A percentile compares a stretch with the other conserved stretches of the same genome.
Evolutionary conservation across 2,797 vertebrate species (phyloP).

Genomic region (Enteromius viviparus): DNA sequence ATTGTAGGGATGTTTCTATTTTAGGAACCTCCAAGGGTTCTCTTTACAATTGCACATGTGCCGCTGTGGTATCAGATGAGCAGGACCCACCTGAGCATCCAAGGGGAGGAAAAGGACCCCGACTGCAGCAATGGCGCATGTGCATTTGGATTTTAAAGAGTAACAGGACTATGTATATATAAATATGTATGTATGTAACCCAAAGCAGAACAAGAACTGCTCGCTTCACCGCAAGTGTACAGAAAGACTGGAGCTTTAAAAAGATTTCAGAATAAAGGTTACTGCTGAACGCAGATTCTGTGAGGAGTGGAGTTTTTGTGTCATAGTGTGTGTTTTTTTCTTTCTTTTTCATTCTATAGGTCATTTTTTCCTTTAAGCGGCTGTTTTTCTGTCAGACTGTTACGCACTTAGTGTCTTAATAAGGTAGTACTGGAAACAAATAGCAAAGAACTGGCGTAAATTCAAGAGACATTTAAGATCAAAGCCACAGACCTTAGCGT

Average conservation of each 20-base stretch:
- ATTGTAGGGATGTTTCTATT: slow-evolving; percentile 2
- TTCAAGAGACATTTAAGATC: neutral
- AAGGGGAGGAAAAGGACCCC: neutral
- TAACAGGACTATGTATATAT: slow-evolving; percentile 58
- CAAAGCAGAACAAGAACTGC: slow-evolving; percentile 60
- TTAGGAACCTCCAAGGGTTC: slow-evolving; percentile 10
- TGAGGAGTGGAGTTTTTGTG: slow-evolving; percentile 55
- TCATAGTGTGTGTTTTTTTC: slow-evolving; percentile 32
- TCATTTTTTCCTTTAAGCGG: slow-evolving; percentile 1
- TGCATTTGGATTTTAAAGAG: slow-evolving; percentile 50
- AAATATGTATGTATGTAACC: slow-evolving; percentile 49
- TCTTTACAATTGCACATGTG: slow-evolving; percentile 25
- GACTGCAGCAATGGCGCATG: neutral
- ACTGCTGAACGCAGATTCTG: slow-evolving; percentile 65
- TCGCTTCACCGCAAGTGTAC: slow-evolving; percentile 70
- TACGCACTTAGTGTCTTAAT: neutral
- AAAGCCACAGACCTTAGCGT: neutral
- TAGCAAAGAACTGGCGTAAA: neutral
- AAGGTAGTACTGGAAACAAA: slow-evolving; percentile 40
- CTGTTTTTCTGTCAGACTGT: neutral
- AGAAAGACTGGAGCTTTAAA: slow-evolving; percentile 68
- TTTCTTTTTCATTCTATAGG: slow-evolving; percentile 27
- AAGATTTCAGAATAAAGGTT: slow-evolving; percentile 75
- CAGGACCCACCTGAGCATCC: neutral
- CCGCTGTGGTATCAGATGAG: neutral